Percentiles rank a stretch among this genome's conserved stretches.
Evolutionary conservation across 1,140 invertebrate genomes (phyloP).

Genomic region (Piezodorus guildinii): DNA sequence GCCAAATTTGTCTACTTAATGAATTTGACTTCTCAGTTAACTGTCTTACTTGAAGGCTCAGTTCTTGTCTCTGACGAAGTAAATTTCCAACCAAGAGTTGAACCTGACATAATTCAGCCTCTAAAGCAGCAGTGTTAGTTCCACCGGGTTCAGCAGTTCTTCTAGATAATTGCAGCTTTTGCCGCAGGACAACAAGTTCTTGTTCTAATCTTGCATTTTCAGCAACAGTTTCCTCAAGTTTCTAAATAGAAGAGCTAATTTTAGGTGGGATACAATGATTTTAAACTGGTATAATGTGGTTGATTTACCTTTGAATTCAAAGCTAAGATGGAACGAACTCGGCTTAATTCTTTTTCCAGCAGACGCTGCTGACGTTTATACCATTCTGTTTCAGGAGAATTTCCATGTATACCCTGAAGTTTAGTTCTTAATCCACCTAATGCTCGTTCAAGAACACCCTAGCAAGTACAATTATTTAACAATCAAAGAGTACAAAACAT

Average conservation of each 20-base stretch:
- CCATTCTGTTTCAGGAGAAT: conserved; percentile 51
- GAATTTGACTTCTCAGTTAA: conserved; percentile 61
- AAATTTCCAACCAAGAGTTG: conserved; percentile 74
- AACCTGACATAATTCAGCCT: conserved; percentile 68
- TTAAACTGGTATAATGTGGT: too few species aligned
- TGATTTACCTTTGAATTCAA: conserved; percentile 73
- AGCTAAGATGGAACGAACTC: conserved; percentile 70
- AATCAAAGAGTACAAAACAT: neutral
- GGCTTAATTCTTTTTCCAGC: conserved; percentile 68
- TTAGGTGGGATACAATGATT: neutral
- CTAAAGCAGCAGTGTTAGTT: conserved; percentile 51
- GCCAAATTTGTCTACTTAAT: conserved; percentile 40
- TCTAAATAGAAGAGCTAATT: conserved; percentile 40
- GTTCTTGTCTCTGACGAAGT: conserved; percentile 65
- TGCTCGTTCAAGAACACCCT: conserved; percentile 67
- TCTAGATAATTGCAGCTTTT: conserved; percentile 41
- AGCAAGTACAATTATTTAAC: conserved; percentile 23
- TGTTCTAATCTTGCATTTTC: conserved; percentile 80
- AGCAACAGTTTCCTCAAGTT: conserved; percentile 79
- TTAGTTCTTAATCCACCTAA: conserved; percentile 52
- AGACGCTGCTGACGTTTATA: conserved; percentile 58
- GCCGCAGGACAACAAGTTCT: conserved; percentile 68
- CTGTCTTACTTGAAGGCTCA: conserved; percentile 64
- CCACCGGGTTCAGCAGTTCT: conserved; percentile 24
- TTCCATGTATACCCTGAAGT: conserved; percentile 45